Evolutionary conservation across 1,140 invertebrate species (phyloP).

Genomic region (Musca vetustissima): DNA sequence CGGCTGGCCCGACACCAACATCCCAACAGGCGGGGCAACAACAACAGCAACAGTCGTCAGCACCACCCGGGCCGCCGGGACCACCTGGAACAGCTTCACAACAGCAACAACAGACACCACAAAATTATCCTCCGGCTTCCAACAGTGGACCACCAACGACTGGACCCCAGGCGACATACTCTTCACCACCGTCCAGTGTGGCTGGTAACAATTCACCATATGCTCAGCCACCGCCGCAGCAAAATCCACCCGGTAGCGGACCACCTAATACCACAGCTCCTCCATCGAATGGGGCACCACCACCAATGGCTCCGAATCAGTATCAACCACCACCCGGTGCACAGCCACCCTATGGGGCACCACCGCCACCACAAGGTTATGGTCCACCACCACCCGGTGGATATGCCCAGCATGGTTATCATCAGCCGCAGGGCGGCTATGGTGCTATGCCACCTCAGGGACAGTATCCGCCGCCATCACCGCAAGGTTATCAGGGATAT

Average conservation of each 20-base stretch:
- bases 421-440: conserved; percentile 51
- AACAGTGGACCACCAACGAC: conserved; percentile 40
- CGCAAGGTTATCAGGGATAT: conserved; percentile 49
- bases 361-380: conserved; percentile 44
- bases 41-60: conserved; percentile 32
- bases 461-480: conserved; percentile 50
- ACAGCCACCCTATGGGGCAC: conserved; percentile 48
- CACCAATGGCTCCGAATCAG: conserved; percentile 49
- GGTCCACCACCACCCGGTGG: conserved; percentile 50
- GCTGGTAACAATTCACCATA: conserved; percentile 25
- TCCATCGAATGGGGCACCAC: conserved; percentile 35
- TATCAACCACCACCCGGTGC: conserved; percentile 51
- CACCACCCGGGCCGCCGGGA: conserved; percentile 32
- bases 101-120: conserved; percentile 44
- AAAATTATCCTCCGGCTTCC: conserved; percentile 38
- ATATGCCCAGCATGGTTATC: conserved; percentile 52
- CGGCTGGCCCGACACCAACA: conserved; percentile 31
- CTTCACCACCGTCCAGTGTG: conserved; percentile 42
- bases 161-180: conserved; percentile 50
- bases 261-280: conserved; percentile 40
- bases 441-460: conserved; percentile 31
- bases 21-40: conserved; percentile 41
- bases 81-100: conserved; percentile 30
- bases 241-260: conserved; percentile 33
- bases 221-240: conserved; percentile 33